Evolutionary conservation across 2,797 vertebrate genomes (phyloP), one percentile per base, ranked within the genome.

Genomic region (Trichosurus vulpecula): DNA sequence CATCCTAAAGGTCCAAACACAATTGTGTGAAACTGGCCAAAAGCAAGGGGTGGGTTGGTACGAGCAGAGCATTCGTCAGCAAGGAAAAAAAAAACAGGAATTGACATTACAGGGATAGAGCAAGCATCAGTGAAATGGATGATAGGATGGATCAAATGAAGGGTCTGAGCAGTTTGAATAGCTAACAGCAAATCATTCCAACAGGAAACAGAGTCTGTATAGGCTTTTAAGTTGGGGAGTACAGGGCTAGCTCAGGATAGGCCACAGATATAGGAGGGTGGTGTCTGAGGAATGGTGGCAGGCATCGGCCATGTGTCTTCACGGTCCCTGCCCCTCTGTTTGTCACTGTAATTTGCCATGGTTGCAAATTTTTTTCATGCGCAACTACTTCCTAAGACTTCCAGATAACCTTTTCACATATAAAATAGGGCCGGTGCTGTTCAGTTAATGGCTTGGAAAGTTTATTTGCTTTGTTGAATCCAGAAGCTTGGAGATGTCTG

Each of bases 401-500:
- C 54, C 94, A 61, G 92, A 93, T 94, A 90, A 92, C 31, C 5
- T 52, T 93, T 41, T 61, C 90, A 47, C 47, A 41, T 87, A 87
- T 81, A 53, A 94, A 96, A 89, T 92, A 22, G 92, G 29, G 27
- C 27, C 55, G 8, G 57, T 51, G 51, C 29, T 56, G 30, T 93
- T 95, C 54, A 12, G 31, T 41, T 47, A 96, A 92, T 92, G 35
- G 94, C n/a, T 53, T 54, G 61, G 66, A 52, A 54, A 57, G 35
- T 94, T 93, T 30, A 35, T 87, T 92, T 96, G 52, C 90, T 10
- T 92, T 91, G 35, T 56, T 58, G 47, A 92, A 54, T 56, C 47
- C 53, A 81, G 95, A 95, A 95, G 94, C 61, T 66, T 95, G 54
- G 93, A 96, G 91, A 91, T 95, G 56, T 54, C 91, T 95, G 94